Percentiles rank a stretch among this genome's conserved stretches.
phyloP scores from a whole-genome alignment of 2,888 invertebrate genomes.

The Alviniconcha strummeri region DNA sequence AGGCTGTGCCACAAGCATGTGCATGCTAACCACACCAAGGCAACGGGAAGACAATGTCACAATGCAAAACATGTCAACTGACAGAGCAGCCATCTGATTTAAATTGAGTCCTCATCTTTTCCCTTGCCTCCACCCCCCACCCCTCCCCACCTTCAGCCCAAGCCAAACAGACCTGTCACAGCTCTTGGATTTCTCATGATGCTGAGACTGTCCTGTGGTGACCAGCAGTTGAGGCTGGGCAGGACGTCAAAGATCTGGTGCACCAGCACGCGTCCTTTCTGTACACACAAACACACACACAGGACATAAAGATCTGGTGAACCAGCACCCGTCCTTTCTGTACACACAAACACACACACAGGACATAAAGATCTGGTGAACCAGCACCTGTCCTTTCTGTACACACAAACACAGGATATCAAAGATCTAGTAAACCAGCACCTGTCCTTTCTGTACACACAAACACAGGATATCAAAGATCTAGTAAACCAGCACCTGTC shows the following conservation, averaged over 20 bases:
- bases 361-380: too few relatives aligned
- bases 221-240: conserved; percentile 60
- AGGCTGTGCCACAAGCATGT: too few relatives aligned
- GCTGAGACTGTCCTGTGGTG: conserved; percentile 52
- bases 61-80: too few relatives aligned
- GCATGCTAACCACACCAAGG: too few relatives aligned
- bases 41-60: too few relatives aligned
- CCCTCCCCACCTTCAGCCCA: too few relatives aligned
- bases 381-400: too few relatives aligned
- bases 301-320: conserved; percentile 55
- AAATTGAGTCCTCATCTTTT: too few relatives aligned
- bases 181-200: conserved; percentile 31
- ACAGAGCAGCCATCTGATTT: too few relatives aligned
- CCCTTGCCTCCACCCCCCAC: too few relatives aligned
- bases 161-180: background rate
- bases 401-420: conserved; percentile 41
- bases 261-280: conserved; percentile 31
- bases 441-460: conserved; percentile 18
- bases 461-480: too few relatives aligned
- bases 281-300: background rate
- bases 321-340: conserved; percentile 33
- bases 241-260: conserved; percentile 56
- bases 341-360: background rate
- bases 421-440: conserved; percentile 48
- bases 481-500: background rate